Evolutionary conservation across 2,113 vertebrate species (phyloP).

Genomic region (Gopherus evgoodei): DNA sequence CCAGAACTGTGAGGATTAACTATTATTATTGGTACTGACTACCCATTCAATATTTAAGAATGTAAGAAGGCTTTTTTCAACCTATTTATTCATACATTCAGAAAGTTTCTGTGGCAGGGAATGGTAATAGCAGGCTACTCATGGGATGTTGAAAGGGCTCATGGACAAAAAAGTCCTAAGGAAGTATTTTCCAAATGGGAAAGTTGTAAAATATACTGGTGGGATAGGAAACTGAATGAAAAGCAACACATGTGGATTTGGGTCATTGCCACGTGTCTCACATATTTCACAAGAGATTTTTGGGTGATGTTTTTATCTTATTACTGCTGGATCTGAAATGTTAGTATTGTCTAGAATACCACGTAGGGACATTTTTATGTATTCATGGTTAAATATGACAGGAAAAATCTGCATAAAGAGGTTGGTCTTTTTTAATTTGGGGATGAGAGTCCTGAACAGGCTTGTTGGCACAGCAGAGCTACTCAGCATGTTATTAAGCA

Average conservation of each 20-base stretch:
- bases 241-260: neutral
- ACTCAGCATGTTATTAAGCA: rapidly evolving
- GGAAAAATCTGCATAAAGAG: rapidly evolving
- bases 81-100: rapidly evolving
- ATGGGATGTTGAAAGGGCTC: neutral
- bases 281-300: rapidly evolving
- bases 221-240: neutral
- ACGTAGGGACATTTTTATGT: neutral
- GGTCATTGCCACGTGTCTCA: neutral
- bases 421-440: neutral
- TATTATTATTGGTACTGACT: neutral
- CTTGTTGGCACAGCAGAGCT: neutral
- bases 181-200: neutral
- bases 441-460: neutral
- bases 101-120: neutral
- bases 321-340: neutral
- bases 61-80: neutral
- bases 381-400: neutral
- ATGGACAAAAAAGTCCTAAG: neutral
- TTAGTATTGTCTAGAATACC: neutral
- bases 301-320: neutral
- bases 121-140: neutral
- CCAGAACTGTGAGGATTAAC: neutral
- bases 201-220: neutral
- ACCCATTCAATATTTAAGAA: neutral